Evolutionary conservation across 2,888 invertebrate genomes (phyloP), one percentile per base, ranked within the genome.

Genomic region (Thera britannica): DNA sequence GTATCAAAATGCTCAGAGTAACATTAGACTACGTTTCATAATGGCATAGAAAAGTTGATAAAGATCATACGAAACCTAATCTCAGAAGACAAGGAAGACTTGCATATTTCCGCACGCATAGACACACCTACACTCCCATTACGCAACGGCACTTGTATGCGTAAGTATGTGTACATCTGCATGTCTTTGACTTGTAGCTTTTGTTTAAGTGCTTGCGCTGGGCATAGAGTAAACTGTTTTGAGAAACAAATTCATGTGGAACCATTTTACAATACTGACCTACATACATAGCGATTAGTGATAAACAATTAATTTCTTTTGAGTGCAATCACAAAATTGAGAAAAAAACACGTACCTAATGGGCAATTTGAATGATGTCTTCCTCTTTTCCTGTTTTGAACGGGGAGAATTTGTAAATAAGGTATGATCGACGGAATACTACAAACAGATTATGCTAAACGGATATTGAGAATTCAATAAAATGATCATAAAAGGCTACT

Each of bases 31-130:
- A 63, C 66, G 71, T 83, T 83, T 77, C 76, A 77, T 80, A 83
- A 85, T 69, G n/a, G 61, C 63, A 72, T 72, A 78, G 76, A 76
- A 79, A 79, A 79, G 77, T 76, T 78, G 77, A 79, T 79, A 71
- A 72, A 79, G 76, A 79, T 83, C 75, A 79, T 78, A 77, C 75
- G 77, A 80, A 80, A 81, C 79, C 79, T 79, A 82, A 84, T 83
- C 77, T 77, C 71, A 71, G 77, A 80, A 78, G 80, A 85, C 83
- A 78, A 86, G 87, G 87, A 88, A 86, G 85, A 84, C 80, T 79
- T 80, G 81, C 81, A 82, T 80, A 85, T 87, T 87, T 88, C 88
- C 86, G 86, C 79, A 81, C 80, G 79, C 80, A 83, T 81, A 83
- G 78, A 77, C 79, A 80, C 83, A 83, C 84, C 83, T 76, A 80